Percentiles rank a stretch among this genome's conserved stretches.
These are phyloP conservation scores for Lasioglossum albipes DNA, from an alignment of 1,140 invertebrate genomes.

Conservation along the genomic window DNA sequence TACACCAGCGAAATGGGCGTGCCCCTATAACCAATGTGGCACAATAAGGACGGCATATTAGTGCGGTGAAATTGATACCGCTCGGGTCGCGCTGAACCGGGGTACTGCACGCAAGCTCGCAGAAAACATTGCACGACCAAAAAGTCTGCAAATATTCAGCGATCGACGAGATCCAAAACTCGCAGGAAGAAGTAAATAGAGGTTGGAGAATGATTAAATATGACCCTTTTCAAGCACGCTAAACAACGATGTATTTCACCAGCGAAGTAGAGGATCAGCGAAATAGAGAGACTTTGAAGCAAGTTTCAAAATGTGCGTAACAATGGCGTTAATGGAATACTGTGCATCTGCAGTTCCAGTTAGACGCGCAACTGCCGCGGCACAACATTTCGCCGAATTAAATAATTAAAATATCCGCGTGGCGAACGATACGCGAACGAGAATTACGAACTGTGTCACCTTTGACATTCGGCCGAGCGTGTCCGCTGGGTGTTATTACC, in stretches of 20 bases:
- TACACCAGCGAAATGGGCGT: neutral
- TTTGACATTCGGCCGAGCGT: conserved; percentile 15
- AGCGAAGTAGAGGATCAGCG: too few relatives aligned
- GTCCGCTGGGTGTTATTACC: neutral
- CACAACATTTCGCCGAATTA: neutral
- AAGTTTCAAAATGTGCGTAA: neutral
- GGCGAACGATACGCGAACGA: neutral
- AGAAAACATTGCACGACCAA: neutral
- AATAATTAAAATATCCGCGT: conserved; percentile 10
- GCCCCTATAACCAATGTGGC: neutral
- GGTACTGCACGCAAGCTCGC: neutral
- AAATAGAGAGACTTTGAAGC: too few relatives aligned
- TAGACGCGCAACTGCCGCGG: neutral
- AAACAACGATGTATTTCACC: neutral
- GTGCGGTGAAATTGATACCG: neutral
- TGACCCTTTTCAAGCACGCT: too few relatives aligned
- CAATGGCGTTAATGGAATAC: neutral
- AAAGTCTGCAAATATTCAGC: too few relatives aligned
- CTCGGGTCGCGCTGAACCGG: neutral
- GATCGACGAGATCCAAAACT: too few relatives aligned
- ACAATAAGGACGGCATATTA: conserved; percentile 1
- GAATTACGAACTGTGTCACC: conserved; percentile 21
- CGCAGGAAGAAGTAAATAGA: too few relatives aligned
- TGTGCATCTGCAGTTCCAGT: too few relatives aligned
- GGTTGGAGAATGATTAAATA: too few relatives aligned